Conservation (phyloP, 2,888 invertebrate species). For the Drosophila tripunctata region DNA sequence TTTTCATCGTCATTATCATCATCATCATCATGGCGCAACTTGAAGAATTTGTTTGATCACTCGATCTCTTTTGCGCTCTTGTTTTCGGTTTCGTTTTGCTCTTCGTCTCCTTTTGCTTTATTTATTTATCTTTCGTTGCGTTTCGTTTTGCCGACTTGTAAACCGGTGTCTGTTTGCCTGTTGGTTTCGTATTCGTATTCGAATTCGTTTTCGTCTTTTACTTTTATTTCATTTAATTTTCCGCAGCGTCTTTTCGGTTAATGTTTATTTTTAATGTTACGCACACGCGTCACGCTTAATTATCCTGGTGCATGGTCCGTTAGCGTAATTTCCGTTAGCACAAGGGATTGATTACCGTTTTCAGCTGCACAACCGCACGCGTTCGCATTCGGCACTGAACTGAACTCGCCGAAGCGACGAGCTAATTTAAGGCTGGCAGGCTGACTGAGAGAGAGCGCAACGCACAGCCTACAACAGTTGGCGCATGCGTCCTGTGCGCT, state of each 20-base stretch:
- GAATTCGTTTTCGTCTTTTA: slow-evolving; percentile 17
- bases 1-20: no score
- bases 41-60: slow-evolving; percentile 57
- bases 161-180: slow-evolving; percentile 46
- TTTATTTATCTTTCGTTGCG: slow-evolving; percentile 21
- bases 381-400: slow-evolving; percentile 54
- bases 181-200: slow-evolving; percentile 29
- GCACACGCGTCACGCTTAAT: slow-evolving; percentile 80
- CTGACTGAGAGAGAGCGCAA: slow-evolving; percentile 1
- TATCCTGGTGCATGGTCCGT: slow-evolving; percentile 61
- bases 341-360: no score
- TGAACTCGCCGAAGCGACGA: slow-evolving; percentile 56
- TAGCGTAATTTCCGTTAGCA: no score
- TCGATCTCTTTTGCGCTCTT: slow-evolving; percentile 1
- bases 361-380: slow-evolving; percentile 44
- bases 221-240: slow-evolving; percentile 17
- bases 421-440: slow-evolving; percentile 58
- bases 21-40: slow-evolving; percentile 40
- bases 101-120: slow-evolving; percentile 21
- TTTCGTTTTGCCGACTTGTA: slow-evolving; percentile 20
- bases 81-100: slow-evolving; percentile 20
- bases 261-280: slow-evolving; percentile 76
- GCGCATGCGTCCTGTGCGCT: slow-evolving; percentile 49
- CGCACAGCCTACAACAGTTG: not conserved
- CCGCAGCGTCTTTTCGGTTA: slow-evolving; percentile 45